Evolutionary conservation across 2,888 invertebrate species (phyloP).

Genomic region (Cantharis rufa): DNA sequence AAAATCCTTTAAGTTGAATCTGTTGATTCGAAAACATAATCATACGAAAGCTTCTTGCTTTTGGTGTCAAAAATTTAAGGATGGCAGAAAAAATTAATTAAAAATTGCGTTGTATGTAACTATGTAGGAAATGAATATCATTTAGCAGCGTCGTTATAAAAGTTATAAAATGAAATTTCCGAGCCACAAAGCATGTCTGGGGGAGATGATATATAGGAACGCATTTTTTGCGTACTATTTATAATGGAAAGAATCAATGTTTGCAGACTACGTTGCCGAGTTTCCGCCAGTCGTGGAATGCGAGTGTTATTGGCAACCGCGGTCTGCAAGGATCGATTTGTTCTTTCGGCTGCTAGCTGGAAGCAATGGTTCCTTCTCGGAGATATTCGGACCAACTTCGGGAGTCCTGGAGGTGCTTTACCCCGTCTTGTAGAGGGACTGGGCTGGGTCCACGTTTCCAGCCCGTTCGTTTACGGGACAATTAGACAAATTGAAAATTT

Average conservation of each 20-base stretch:
- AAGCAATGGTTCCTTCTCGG: conserved; percentile 49
- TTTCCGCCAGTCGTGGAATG: conserved; percentile 45
- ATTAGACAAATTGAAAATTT: conserved; percentile 27
- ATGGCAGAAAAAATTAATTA: conserved; percentile 29
- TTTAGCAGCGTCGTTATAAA: conserved; percentile 54
- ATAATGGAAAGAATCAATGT: conserved; percentile 58
- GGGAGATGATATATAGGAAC: conserved; percentile 57
- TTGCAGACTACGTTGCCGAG: conserved; percentile 46
- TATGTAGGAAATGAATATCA: conserved; percentile 51
- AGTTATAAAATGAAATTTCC: conserved; percentile 58
- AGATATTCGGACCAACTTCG: conserved; percentile 47
- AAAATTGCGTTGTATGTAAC: conserved; percentile 39
- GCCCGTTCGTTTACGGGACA: conserved; percentile 31
- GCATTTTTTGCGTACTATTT: conserved; percentile 58
- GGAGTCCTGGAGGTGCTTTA: conserved; percentile 35
- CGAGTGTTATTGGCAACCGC: conserved; percentile 42
- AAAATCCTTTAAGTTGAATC: conserved; percentile 28
- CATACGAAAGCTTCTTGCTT: conserved; percentile 13
- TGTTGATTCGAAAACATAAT: conserved; percentile 23
- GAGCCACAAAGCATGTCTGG: conserved; percentile 56
- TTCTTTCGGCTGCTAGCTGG: conserved; percentile 38
- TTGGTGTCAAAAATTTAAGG: conserved; percentile 22
- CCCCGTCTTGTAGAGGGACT: conserved; percentile 21
- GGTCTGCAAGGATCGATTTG: conserved; percentile 47
- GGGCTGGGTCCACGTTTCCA: conserved; percentile 26